phyloP scores from a whole-genome alignment of 2,888 invertebrate species.

The Vanessa cardui region DNA sequence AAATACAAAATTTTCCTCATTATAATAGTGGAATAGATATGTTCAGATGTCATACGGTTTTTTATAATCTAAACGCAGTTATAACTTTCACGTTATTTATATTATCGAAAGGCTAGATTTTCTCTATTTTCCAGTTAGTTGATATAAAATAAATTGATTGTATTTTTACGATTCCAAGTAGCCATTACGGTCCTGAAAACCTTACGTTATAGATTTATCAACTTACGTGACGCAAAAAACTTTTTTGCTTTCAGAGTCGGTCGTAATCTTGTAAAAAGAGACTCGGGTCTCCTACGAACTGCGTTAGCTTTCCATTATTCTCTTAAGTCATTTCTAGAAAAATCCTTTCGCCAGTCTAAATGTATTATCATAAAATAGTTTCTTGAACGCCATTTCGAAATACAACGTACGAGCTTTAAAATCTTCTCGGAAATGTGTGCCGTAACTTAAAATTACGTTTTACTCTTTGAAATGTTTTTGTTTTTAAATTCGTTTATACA shows the following conservation, averaged over 20 bases:
- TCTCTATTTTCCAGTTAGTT: no score
- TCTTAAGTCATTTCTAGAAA: slow-evolving; percentile 25
- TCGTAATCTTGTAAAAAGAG: slow-evolving; percentile 7
- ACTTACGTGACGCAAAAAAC: slow-evolving; percentile 9
- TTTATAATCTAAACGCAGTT: no score
- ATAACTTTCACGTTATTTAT: no score
- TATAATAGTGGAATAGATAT: no score
- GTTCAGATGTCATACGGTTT: no score
- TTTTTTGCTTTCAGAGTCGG: background rate
- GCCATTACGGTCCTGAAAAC: background rate
- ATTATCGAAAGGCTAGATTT: no score
- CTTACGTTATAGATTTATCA: slow-evolving; percentile 4
- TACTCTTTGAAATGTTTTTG: background rate
- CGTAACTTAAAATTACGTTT: background rate
- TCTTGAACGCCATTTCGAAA: slow-evolving; percentile 12
- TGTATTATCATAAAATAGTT: slow-evolving; percentile 18
- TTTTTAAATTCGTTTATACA: no score
- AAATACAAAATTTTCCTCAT: no score
- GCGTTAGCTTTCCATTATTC: slow-evolving; percentile 16
- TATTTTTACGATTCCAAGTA: background rate
- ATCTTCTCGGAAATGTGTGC: background rate
- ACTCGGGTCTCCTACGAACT: slow-evolving; percentile 2
- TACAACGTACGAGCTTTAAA: background rate
- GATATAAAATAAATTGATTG: no score
- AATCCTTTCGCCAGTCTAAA: slow-evolving; percentile 26